These are phyloP conservation scores for Pangasius larnaudii DNA, from an alignment of 2,797 vertebrate genomes.

Conservation along the genomic window DNA sequence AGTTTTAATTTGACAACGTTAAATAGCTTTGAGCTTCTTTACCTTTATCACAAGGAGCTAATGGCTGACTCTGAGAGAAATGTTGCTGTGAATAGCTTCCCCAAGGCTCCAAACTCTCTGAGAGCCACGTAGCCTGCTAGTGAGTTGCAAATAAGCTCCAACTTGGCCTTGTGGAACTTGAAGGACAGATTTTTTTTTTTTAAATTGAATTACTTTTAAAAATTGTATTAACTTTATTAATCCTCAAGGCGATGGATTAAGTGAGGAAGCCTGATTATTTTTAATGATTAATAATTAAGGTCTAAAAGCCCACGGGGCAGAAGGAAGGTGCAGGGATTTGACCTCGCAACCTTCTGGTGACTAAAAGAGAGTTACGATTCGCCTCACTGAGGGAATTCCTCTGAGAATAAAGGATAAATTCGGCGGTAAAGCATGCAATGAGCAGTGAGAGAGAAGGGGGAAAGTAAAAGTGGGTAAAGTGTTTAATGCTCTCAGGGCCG, in stretches of 20 bases:
- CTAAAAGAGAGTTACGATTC: neutral
- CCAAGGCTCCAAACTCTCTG: neutral
- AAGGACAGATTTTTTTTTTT: neutral
- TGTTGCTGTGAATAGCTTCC: neutral
- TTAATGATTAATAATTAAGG: neutral
- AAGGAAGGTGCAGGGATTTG: neutral
- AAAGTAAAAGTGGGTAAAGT: neutral
- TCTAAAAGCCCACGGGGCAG: neutral
- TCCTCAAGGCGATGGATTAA: neutral
- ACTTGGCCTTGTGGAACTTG: neutral
- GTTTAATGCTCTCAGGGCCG: slow-evolving; percentile 1
- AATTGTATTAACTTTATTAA: neutral
- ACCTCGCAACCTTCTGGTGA: neutral
- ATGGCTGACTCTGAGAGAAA: slow-evolving; percentile 59
- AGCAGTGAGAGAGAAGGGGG: slow-evolving; percentile 32
- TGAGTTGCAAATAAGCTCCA: neutral
- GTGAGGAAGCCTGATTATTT: neutral
- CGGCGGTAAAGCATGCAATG: neutral
- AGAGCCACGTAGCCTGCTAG: neutral
- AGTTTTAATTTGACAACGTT: slow-evolving; percentile 72
- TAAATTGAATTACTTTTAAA: neutral
- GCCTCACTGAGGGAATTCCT: neutral
- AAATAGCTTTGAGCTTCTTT: slow-evolving; percentile 75
- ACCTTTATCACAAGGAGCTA: slow-evolving; percentile 75
- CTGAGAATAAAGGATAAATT: neutral